A percentile compares a stretch with the other conserved stretches of the same genome.
Evolutionary conservation across 2,113 vertebrate genomes (phyloP).

Genomic region (Desmodus rotundus): DNA sequence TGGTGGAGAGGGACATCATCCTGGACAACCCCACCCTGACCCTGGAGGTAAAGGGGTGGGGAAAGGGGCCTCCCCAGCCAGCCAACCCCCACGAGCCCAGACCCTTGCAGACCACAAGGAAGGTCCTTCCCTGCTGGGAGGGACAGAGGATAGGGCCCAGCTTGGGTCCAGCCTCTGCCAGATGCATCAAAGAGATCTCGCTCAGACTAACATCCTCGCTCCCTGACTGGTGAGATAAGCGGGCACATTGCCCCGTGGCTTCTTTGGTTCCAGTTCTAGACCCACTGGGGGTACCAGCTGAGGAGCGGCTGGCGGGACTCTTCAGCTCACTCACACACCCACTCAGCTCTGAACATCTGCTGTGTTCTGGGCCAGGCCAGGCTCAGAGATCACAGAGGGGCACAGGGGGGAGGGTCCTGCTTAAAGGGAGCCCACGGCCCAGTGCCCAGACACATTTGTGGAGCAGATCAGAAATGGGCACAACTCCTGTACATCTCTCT

Average conservation of each 20-base stretch:
- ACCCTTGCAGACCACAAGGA: neutral
- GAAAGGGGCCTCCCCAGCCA: neutral
- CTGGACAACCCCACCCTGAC: conserved; percentile 79
- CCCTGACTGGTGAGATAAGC: neutral
- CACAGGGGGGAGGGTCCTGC: neutral
- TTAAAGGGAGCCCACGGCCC: neutral
- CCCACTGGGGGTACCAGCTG: neutral
- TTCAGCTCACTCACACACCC: neutral
- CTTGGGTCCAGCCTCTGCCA: neutral
- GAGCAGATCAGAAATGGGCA: neutral
- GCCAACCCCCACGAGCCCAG: neutral
- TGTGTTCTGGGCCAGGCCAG: neutral
- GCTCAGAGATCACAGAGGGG: neutral
- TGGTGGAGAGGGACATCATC: conserved; percentile 76
- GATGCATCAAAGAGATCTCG: neutral
- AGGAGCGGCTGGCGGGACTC: neutral
- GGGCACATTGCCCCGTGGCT: neutral
- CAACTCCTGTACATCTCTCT: neutral
- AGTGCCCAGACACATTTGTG: too few relatives aligned
- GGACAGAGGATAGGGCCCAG: neutral
- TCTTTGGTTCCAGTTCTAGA: neutral
- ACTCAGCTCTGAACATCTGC: neutral
- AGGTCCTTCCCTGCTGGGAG: neutral
- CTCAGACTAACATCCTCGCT: neutral
- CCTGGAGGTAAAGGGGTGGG: conserved; percentile 75